phyloP scores from a whole-genome alignment of 2,113 vertebrate species.

The Esox niger region DNA sequence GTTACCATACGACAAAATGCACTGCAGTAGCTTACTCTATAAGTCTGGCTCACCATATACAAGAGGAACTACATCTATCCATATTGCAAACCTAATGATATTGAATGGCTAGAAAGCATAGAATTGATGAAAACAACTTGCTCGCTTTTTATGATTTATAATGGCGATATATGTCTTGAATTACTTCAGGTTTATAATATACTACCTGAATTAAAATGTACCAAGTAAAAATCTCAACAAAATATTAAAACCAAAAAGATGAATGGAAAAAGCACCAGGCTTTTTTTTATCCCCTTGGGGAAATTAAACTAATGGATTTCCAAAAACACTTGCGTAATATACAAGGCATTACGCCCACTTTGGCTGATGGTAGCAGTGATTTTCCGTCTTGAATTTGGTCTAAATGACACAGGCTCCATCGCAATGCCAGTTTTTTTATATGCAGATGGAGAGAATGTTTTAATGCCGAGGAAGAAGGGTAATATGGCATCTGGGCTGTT shows the following conservation, averaged over 20 bases:
- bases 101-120: conserved; percentile 38
- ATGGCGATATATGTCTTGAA: conserved; percentile 2
- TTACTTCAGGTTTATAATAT: conserved; percentile 6
- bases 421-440: neutral
- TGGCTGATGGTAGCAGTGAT: conserved; percentile 44
- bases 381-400: conserved; percentile 39
- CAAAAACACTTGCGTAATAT: conserved; percentile 22
- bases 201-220: conserved; percentile 32
- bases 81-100: conserved; percentile 27
- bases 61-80: conserved; percentile 43
- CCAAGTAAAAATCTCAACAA: conserved; percentile 19
- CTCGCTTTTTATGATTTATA: conserved; percentile 17
- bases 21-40: conserved; percentile 38
- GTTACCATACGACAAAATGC: conserved; percentile 45
- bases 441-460: neutral
- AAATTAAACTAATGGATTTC: conserved; percentile 2
- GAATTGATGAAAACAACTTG: conserved; percentile 8
- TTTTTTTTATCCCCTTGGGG: conserved; percentile 21
- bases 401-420: conserved; percentile 23
- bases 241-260: conserved; percentile 11
- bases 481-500: neutral
- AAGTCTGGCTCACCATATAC: conserved; percentile 28
- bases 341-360: conserved; percentile 43
- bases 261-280: conserved; percentile 42
- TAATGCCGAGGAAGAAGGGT: neutral